These are phyloP conservation scores for Drosophila bifasciata DNA, from an alignment of 1,140 invertebrate species.

Conservation along the genomic window DNA sequence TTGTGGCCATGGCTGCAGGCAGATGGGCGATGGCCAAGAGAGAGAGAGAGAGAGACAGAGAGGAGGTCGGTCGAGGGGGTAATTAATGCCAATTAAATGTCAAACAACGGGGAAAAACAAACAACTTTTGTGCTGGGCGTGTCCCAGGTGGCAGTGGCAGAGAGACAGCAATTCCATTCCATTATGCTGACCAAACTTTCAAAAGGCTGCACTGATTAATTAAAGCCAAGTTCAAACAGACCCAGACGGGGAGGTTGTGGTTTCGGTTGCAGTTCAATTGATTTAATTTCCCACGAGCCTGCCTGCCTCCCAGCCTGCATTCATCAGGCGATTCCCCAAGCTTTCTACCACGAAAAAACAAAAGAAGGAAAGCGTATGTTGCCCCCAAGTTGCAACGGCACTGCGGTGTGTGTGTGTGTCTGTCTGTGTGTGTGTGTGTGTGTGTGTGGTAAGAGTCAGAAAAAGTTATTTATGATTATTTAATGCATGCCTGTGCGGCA, in stretches of 20 bases:
- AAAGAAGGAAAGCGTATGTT: constrained; percentile 61
- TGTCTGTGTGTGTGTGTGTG: neutral
- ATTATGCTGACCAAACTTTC: constrained; percentile 69
- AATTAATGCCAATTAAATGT: constrained; percentile 82
- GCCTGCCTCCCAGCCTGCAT: constrained; percentile 1
- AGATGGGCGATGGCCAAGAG: constrained; percentile 3
- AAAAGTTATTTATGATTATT: constrained; percentile 77
- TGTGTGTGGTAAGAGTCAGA: constrained; percentile 41
- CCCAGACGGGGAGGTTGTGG: constrained; percentile 25
- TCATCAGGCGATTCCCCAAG: constrained; percentile 24
- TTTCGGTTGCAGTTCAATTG: constrained; percentile 52
- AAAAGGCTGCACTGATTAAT: constrained; percentile 72
- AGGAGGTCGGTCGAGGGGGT: constrained; percentile 29
- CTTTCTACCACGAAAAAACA: constrained; percentile 66
- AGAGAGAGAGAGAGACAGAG: neutral
- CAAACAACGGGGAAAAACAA: constrained; percentile 58
- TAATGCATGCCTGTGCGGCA: constrained; percentile 65
- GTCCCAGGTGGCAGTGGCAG: constrained; percentile 29
- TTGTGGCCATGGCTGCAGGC: constrained; percentile 37
- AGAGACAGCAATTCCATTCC: constrained; percentile 46
- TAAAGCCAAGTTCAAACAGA: constrained; percentile 51
- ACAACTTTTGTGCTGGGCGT: constrained; percentile 44
- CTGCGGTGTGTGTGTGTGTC: constrained; percentile 1
- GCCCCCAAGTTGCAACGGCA: constrained; percentile 28
- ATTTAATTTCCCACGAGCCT: constrained; percentile 72